phyloP scores from a whole-genome alignment of 2,797 vertebrate species.

The Neoniphon sammara region DNA sequence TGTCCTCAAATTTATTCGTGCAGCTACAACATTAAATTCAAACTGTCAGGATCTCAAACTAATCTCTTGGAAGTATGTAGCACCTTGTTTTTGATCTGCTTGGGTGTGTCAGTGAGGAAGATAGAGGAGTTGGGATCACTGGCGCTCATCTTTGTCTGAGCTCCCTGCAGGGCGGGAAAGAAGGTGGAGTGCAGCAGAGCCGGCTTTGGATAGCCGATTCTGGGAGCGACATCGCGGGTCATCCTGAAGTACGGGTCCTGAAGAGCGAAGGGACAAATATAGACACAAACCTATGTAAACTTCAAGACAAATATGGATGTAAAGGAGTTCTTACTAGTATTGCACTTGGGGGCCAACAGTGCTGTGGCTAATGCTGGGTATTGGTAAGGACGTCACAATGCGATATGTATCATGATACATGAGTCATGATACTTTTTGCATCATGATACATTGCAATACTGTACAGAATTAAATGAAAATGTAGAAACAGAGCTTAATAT shows the following conservation, averaged over 20 bases:
- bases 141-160: conserved; percentile 99
- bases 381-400: too few species aligned
- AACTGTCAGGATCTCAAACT: background rate
- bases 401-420: too few species aligned
- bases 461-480: too few species aligned
- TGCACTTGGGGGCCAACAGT: background rate
- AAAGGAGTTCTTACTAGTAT: background rate
- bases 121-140: conserved; percentile 96
- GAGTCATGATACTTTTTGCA: too few species aligned
- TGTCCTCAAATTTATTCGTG: too few species aligned
- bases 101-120: conserved; percentile 95
- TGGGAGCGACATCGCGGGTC: conserved; percentile 96
- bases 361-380: too few species aligned
- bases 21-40: background rate
- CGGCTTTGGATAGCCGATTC: conserved; percentile 93
- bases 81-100: conserved; percentile 98
- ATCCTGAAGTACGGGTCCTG: conserved; percentile 99
- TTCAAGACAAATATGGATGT: background rate
- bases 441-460: too few species aligned
- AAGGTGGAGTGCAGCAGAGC: conserved; percentile 96
- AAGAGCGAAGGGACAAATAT: background rate
- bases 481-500: too few species aligned
- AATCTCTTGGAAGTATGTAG: background rate
- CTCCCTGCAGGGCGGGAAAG: conserved; percentile 97
- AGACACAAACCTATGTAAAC: background rate